These are phyloP conservation scores for Zelostemma sp. DNA, from an alignment of 1,140 invertebrate genomes.

Conservation along the genomic window DNA sequence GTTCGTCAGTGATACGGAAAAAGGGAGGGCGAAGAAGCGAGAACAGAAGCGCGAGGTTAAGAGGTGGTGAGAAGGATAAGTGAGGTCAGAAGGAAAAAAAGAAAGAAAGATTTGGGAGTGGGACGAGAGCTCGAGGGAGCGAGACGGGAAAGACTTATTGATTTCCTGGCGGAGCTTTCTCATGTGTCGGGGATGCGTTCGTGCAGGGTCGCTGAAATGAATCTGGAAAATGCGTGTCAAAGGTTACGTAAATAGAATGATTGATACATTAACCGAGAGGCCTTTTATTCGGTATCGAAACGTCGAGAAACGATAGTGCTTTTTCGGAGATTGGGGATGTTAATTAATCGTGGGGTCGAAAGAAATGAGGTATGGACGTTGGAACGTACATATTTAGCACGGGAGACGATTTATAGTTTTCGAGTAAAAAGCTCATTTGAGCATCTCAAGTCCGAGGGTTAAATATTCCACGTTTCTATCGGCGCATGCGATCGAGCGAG, in stretches of 20 bases:
- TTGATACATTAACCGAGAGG: conserved; percentile 52
- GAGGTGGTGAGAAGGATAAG: conserved; percentile 34
- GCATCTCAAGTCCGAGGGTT: conserved; percentile 26
- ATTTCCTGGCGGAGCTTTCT: conserved; percentile 18
- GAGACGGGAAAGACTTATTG: conserved; percentile 29
- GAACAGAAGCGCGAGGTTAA: conserved; percentile 36
- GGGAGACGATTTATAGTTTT: conserved; percentile 27
- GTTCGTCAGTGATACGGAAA: conserved; percentile 3
- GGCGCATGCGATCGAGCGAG: conserved; percentile 45
- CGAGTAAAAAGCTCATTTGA: conserved; percentile 43
- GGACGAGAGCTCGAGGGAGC: conserved; percentile 7
- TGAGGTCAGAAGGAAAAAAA: conserved; percentile 15
- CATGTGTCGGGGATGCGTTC: background rate
- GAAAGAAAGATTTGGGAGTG: conserved; percentile 11
- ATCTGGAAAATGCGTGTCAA: conserved; percentile 30
- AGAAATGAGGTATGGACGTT: no score
- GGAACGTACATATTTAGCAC: background rate
- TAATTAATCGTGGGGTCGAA: no score
- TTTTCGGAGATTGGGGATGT: no score
- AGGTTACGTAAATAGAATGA: conserved; percentile 50
- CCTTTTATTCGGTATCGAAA: background rate
- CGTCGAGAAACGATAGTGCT: background rate
- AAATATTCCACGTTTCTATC: conserved; percentile 46
- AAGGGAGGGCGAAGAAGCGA: conserved; percentile 12
- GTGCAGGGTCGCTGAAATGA: no score